phyloP scores from a whole-genome alignment of 1,140 invertebrate species.

The Grapholita molesta region DNA sequence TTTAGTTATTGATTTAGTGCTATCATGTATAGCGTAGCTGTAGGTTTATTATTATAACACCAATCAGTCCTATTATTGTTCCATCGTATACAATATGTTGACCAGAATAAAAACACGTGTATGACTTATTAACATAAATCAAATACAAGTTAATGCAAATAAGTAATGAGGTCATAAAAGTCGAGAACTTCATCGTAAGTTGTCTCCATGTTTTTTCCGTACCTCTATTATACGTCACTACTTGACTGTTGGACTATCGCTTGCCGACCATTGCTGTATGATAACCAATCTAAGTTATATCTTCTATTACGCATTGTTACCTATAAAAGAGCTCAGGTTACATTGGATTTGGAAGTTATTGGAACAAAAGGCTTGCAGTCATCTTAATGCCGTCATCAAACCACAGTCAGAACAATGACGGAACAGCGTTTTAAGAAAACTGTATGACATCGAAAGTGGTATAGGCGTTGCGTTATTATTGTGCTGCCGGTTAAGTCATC shows the following conservation, averaged over 20 bases:
- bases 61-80: too few species aligned
- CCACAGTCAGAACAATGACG: slow-evolving; percentile 1
- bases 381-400: neutral
- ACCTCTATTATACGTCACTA: neutral
- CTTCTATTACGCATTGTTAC: neutral
- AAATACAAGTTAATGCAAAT: neutral
- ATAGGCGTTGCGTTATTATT: slow-evolving; percentile 9
- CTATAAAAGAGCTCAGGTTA: neutral
- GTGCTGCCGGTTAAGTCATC: neutral
- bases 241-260: neutral
- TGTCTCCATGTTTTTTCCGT: neutral
- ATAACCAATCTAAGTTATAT: neutral
- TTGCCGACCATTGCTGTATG: neutral
- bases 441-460: slow-evolving; percentile 38
- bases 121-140: neutral
- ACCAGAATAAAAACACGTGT: neutral
- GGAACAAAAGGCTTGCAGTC: neutral
- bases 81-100: neutral
- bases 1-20: too few species aligned
- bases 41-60: too few species aligned
- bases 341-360: neutral
- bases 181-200: neutral
- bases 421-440: slow-evolving; percentile 12
- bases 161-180: neutral
- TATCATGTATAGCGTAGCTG: too few species aligned